phyloP scores from a whole-genome alignment of 1,140 invertebrate species.

The Heliconius congener region DNA sequence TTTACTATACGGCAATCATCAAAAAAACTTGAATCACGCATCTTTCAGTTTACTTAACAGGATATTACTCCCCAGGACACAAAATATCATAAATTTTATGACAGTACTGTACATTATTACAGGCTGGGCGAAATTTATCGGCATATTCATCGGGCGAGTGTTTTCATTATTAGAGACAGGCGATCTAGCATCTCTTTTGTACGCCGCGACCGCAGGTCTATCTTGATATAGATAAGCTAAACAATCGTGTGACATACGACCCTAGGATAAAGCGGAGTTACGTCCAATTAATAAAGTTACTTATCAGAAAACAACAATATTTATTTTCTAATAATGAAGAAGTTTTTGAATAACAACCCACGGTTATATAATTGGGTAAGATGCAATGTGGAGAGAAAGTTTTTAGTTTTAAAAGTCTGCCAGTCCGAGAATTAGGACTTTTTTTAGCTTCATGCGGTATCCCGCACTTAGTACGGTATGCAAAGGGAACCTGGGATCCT shows the following conservation, averaged over 20 bases:
- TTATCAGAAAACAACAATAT: not conserved
- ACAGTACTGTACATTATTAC: not conserved
- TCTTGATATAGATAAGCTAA: conserved; percentile 26
- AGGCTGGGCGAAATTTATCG: conserved; percentile 21
- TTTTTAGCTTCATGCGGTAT: too few species aligned
- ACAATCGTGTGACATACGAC: conserved; percentile 26
- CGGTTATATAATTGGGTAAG: not conserved
- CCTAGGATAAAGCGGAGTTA: conserved; percentile 10
- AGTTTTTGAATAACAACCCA: not conserved
- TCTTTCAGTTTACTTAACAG: not conserved
- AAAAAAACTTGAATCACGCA: not conserved
- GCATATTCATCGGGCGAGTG: conserved; percentile 14
- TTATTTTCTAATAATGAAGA: not conserved
- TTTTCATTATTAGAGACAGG: conserved; percentile 23
- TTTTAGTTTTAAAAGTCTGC: too few species aligned
- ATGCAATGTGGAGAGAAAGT: not conserved
- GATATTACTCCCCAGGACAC: not conserved
- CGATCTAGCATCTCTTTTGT: conserved; percentile 22
- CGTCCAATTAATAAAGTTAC: not conserved
- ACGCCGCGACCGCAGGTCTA: conserved; percentile 13
- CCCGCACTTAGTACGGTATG: too few species aligned
- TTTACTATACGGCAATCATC: not conserved
- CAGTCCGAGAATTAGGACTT: too few species aligned
- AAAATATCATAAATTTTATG: not conserved
- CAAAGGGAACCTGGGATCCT: too few species aligned